Evolutionary conservation across 2,797 vertebrate species (phyloP).

Genomic region (Sciurus carolinensis): DNA sequence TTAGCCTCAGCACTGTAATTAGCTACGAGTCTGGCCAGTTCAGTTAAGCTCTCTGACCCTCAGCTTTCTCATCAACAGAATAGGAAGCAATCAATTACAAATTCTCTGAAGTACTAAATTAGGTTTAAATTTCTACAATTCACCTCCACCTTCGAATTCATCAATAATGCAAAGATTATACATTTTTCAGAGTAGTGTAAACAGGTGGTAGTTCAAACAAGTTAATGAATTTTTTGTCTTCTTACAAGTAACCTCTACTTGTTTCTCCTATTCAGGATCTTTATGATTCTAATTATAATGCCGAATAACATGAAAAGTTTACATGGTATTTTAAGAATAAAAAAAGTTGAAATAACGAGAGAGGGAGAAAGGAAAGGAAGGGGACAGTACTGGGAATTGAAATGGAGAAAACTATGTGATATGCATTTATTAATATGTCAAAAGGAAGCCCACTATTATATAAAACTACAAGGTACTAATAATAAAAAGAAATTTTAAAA

Average conservation of each 20-base stretch:
- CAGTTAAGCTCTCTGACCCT: conserved; percentile 46
- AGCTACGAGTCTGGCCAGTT: conserved; percentile 31
- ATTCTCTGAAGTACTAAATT: conserved; percentile 46
- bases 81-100: conserved; percentile 63
- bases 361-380: too few species aligned
- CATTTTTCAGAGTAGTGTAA: conserved; percentile 33
- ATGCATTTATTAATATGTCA: too few species aligned
- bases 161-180: conserved; percentile 25
- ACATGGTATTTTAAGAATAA: conserved; percentile 20
- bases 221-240: conserved; percentile 11
- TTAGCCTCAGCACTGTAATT: conserved; percentile 27
- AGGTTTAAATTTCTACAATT: conserved; percentile 58
- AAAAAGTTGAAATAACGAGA: background rate
- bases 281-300: conserved; percentile 51
- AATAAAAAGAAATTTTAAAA: too few species aligned
- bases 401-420: too few species aligned
- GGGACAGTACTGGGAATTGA: too few species aligned
- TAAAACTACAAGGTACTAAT: too few species aligned
- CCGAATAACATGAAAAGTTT: conserved; percentile 36
- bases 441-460: too few species aligned
- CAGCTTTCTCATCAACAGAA: conserved; percentile 62
- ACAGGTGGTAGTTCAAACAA: conserved; percentile 42
- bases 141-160: conserved; percentile 56
- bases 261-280: conserved; percentile 43
- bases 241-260: conserved; percentile 1